phyloP scores from a whole-genome alignment of 2,113 vertebrate species.

The Saccopteryx leptura region DNA sequence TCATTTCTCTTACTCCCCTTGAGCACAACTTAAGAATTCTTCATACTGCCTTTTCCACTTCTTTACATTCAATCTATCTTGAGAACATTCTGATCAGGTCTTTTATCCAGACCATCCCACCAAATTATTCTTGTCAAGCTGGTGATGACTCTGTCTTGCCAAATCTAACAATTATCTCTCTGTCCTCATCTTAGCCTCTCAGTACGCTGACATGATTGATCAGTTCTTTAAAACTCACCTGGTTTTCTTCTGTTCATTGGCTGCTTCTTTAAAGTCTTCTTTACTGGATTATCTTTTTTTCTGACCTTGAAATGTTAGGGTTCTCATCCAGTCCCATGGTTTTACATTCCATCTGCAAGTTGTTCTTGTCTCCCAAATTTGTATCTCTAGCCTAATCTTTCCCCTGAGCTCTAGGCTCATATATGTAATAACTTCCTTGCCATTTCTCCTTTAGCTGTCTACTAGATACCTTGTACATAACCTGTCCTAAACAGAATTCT shows the following conservation, averaged over 20 bases:
- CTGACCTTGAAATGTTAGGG: neutral
- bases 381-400: neutral
- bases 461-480: neutral
- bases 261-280: neutral
- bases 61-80: constrained; percentile 25
- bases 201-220: neutral
- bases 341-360: neutral
- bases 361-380: neutral
- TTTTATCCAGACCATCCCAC: neutral
- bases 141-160: constrained; percentile 6
- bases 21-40: neutral
- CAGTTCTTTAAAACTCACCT: neutral
- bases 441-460: neutral
- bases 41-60: neutral
- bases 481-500: neutral
- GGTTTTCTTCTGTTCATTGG: neutral
- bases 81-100: constrained; percentile 28
- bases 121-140: neutral
- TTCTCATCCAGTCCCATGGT: neutral
- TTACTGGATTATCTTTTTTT: neutral
- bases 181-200: neutral
- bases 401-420: neutral
- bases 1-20: neutral
- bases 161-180: constrained; percentile 11
- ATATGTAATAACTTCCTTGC: neutral